Percentiles rank a stretch among this genome's conserved stretches.
Evolutionary conservation across 2,888 invertebrate genomes (phyloP).

Genomic region (Chirona hameri): DNA sequence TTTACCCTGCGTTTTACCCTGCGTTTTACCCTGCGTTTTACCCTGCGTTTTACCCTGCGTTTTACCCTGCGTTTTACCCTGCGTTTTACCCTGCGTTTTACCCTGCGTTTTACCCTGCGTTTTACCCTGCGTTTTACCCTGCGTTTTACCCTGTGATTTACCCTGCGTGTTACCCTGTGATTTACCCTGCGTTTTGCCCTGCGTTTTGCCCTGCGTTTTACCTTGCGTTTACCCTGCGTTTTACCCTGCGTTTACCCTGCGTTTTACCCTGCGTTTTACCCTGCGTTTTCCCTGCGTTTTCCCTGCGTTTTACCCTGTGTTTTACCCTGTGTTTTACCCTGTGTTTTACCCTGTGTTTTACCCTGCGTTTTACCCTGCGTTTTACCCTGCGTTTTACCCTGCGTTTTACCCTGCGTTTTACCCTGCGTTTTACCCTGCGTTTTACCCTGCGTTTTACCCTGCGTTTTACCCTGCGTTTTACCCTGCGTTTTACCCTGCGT

Average conservation of each 20-base stretch:
- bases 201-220: neutral
- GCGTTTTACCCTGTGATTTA: no score
- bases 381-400: neutral
- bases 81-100: neutral
- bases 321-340: constrained; percentile 25
- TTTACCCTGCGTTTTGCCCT: no score
- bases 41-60: constrained; percentile 22
- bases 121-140: neutral
- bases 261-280: no score
- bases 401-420: neutral
- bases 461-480: neutral
- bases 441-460: no score
- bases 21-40: constrained; percentile 26
- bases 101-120: neutral
- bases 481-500: no score
- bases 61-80: neutral
- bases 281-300: no score
- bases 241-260: no score
- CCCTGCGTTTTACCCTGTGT: constrained; percentile 9
- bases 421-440: no score
- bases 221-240: no score
- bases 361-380: neutral
- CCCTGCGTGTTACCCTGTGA: neutral
- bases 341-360: neutral
- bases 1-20: neutral